Base-by-base conservation (phyloP, 2,113 vertebrate genomes). In the Poicephalus gulielmi region DNA sequence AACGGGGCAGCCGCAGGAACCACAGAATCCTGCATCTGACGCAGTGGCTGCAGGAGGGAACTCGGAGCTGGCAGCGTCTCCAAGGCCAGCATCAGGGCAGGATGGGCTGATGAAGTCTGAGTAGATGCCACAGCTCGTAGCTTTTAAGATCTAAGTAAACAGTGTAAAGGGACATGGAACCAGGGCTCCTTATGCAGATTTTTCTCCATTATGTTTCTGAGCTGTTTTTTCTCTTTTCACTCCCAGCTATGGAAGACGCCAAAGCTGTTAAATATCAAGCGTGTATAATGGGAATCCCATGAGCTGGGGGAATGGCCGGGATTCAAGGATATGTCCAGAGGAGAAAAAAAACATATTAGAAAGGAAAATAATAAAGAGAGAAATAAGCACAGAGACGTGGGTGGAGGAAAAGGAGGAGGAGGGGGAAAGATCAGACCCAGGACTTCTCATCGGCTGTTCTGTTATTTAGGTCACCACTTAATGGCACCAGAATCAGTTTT, bases 51-150 rank as follows among this genome's bases (percentile, higher is more conserved):
- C 3, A 13, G 24, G 66, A 39, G 41, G 41, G 24, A 14, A 17
- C 28, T 4, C 3, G 39, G 50, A 60, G 84, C 88, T 50, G 86
- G 86, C 59, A 44, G 27, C 17, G 95, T 97, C 98, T 98, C 88
- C 82, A 63, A 96, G 97, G 98, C 97, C 97, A 84, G 95, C 95
- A 80, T 97, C 97, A 94, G 97, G 94, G 84, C 94, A 96, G 41
- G 53, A 89, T 93, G 97, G 96, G 94, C 94, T 98, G 98, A 98
- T 98, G 97, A 83, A 94, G 95, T 95, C 89, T 98, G 98, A 98
- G 97, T 97, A 96, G 97, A 97, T 98, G 98, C 97, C 97, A 97
- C 97, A 97, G 98, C 77, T 94, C 91, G 93, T 96, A 94, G 94
- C 96, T 94, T 96, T 91, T 76, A 92, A 94, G 95, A 53, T 57